phyloP scores from a whole-genome alignment of 2,113 vertebrate species.

The Illadopsis cleaveri region DNA sequence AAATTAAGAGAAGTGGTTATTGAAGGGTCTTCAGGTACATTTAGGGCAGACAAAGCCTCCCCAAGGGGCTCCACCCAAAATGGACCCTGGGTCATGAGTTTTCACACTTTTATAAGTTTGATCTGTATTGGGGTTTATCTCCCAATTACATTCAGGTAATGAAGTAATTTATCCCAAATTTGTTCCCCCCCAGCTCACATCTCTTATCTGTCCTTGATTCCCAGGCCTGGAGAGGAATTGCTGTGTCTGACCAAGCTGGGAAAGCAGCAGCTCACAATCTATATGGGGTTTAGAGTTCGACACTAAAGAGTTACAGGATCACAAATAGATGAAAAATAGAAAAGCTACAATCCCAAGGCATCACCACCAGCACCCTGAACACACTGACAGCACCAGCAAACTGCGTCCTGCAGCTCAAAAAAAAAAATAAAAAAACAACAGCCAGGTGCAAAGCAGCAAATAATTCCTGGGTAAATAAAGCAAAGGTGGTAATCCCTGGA shows the following conservation, averaged over 20 bases:
- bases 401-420: background rate
- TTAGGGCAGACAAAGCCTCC: background rate
- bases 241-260: background rate
- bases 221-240: background rate
- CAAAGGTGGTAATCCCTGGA: background rate
- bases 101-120: background rate
- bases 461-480: background rate
- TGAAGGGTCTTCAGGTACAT: background rate
- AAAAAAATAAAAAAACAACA: too few species aligned
- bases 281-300: accelerated
- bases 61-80: too few species aligned
- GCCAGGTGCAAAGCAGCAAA: background rate
- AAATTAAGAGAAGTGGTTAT: accelerated
- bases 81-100: accelerated
- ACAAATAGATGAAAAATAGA: accelerated
- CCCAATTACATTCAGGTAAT: background rate
- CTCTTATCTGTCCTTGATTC: too few species aligned
- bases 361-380: background rate
- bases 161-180: background rate
- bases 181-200: background rate
- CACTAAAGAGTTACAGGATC: background rate
- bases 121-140: background rate
- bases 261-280: background rate
- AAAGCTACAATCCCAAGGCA: background rate
- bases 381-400: background rate